Base-by-base conservation (phyloP, 2,888 invertebrate genomes). In the Meandrusa payeni region DNA sequence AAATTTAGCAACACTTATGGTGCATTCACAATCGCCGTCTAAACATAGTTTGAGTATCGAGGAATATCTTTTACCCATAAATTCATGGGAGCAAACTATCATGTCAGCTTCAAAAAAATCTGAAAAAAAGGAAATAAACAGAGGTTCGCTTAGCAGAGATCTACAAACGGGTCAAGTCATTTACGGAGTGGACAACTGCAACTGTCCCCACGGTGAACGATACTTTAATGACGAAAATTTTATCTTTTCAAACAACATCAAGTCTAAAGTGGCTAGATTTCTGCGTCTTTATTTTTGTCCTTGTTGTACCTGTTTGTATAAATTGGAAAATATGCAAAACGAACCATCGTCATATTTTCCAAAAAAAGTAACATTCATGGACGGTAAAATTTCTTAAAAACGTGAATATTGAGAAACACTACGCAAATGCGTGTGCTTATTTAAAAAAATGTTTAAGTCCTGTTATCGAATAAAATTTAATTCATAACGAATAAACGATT, bases 1-100 rank as follows among this genome's bases (percentile, higher is more conserved):
- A 0, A 91, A 91, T 64, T 68, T 91, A 42, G 90, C 89, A 3
- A 90, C 90, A 2, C 65, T 91, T 9, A 83, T 90, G 38, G 65
- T 77, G 2, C 79, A 80, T 23, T 73, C 80, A 1, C 73, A 73
- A 46, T 61, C 75, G 3, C 69, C 59, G 7, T 85, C 82, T 0
- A 82, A 83, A 51, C 75, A 76, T 29, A 77, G 72, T 52, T 51
- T 78, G 6, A 63, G 57, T 17, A 54, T 75, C n/a, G 77, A 83
- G 43, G 90, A 90, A 57, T 89, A 86, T 57, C 64, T 91, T 26
- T 66, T 91, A 10, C 90, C 90, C 0, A 53, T 91, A 13, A 86
- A 89, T 5, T 90, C 90, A 5, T 91, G 91, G 90, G 90, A 90
- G 51, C 77, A 61, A 48, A 60, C 60, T 6, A 38, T 51, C 10